Percentiles rank a stretch among this genome's conserved stretches.
phyloP scores from a whole-genome alignment of 2,113 vertebrate genomes.

The Podarcis muralis region DNA sequence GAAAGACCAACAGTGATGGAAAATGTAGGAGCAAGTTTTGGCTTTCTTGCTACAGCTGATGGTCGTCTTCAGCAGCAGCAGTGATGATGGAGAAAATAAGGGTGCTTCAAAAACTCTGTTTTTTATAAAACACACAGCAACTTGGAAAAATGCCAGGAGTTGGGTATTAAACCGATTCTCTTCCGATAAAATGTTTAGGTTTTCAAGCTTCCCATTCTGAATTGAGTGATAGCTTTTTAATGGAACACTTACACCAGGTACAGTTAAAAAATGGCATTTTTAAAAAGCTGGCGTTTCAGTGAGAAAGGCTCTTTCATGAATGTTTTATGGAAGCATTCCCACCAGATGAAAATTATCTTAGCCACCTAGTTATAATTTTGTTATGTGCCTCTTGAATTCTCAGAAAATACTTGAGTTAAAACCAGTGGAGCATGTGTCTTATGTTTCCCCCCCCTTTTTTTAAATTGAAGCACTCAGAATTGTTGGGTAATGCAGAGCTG shows the following conservation, averaged over 20 bases:
- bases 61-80: neutral
- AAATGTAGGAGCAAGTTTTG: neutral
- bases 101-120: neutral
- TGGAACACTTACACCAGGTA: neutral
- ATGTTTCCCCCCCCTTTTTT: neutral
- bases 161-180: neutral
- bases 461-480: slow-evolving; percentile 13
- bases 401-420: slow-evolving; percentile 5
- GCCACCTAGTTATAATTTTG: neutral
- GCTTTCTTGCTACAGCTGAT: neutral
- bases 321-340: neutral
- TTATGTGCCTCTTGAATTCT: neutral
- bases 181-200: neutral
- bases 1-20: neutral
- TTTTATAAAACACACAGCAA: neutral
- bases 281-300: neutral
- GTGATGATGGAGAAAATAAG: neutral
- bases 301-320: neutral
- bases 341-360: neutral
- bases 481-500: neutral
- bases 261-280: neutral
- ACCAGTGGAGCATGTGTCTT: neutral
- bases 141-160: neutral
- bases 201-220: neutral
- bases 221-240: slow-evolving; percentile 4